Conservation (phyloP, 2,797 vertebrate genomes). For the Cynopterus sphinx region DNA sequence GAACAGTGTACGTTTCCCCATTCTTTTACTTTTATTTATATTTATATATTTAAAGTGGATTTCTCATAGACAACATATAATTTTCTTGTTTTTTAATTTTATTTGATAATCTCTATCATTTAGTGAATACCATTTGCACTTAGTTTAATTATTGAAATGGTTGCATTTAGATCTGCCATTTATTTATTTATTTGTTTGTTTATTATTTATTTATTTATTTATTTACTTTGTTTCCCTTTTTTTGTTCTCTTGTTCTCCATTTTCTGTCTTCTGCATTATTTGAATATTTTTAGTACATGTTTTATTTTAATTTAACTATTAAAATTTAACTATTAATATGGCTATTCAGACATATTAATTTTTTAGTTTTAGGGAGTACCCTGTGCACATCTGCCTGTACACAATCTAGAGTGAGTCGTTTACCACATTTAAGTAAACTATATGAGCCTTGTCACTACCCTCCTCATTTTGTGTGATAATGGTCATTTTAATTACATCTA, state of each 20-base stretch:
- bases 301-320: background rate
- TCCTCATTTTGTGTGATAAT: no score
- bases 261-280: background rate
- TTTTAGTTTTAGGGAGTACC: background rate
- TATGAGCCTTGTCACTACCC: no score
- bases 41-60: background rate
- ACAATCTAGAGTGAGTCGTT: no score
- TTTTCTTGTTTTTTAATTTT: background rate
- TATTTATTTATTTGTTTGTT: background rate
- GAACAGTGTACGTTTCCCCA: background rate
- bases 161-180: background rate
- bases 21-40: background rate
- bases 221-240: background rate
- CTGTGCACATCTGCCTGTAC: no score
- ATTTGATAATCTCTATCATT: background rate
- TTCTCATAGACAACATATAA: background rate
- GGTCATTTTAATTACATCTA: no score
- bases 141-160: background rate
- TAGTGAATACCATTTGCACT: background rate
- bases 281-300: background rate
- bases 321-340: background rate
- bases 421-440: no score
- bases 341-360: background rate
- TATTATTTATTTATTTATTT: background rate
- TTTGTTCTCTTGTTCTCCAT: background rate